Evolutionary conservation across 2,888 invertebrate species (phyloP), one percentile per base, ranked within the genome.

Genomic region (Pteria penguin): DNA sequence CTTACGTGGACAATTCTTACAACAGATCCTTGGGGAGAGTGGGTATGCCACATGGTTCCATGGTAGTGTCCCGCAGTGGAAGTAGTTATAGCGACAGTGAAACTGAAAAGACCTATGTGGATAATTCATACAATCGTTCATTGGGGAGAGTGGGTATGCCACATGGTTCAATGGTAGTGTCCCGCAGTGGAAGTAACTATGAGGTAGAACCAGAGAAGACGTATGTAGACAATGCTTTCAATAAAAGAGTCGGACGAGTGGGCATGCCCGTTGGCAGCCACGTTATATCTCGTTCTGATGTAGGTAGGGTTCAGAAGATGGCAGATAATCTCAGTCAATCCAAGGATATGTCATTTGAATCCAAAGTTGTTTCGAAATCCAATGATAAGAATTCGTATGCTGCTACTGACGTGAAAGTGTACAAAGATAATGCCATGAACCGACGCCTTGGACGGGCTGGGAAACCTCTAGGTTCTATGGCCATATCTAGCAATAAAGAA

Each of bases 211-310:
- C 26, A 14, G 18, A 36, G 18, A 61, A 33, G 32, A 24, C 33
- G 4, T 80, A 80, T 45, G 69, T 61, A 24, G 72, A 80, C 31
- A 80, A 80, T 45, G 18, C 68, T 11, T 26, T 45, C 4, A 80
- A 80, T 58, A 52, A 71, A 22, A 60, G 45, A 31, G 29, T 78
- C 18, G 73, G 66, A 8, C 61, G 80, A 14, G 80, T 76, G 0
- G 80, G 80, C 2, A 78, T 75, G 67, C 54, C 63, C 11, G 29
- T 74, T 27, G 79, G 79, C 2, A 74, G 72, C 31, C 68, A 72
- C 63, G 55, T 69, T 4, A 60, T 72, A 14, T 75, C 78, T n/a
- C 14, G 60, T 22, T 45, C 65, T 29, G 31, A 36, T 52, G 52
- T 52, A 5, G 33, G 67, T 32, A 33, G n/a, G n/a, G n/a, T n/a